These are phyloP conservation scores for Bubalus kerabau DNA, from an alignment of 2,113 vertebrate species.

Conservation along the genomic window DNA sequence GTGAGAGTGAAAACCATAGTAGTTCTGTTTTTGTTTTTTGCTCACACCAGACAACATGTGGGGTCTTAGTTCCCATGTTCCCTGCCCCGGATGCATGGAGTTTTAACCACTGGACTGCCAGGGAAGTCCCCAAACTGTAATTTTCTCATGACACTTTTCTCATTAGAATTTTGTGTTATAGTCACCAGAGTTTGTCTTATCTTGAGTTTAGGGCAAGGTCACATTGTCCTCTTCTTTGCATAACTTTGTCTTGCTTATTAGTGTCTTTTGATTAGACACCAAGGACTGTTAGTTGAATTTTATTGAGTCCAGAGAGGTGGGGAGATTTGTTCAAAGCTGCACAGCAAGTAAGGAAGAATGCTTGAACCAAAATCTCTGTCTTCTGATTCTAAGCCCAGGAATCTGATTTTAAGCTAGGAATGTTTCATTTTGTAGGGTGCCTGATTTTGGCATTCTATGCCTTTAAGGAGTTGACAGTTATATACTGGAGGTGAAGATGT, in stretches of 20 bases:
- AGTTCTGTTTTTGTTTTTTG: background rate
- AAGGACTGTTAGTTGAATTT: background rate
- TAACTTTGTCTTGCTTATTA: background rate
- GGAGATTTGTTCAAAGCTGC: background rate
- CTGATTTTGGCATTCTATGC: slow-evolving; percentile 10
- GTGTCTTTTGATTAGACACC: background rate
- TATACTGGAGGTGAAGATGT: background rate
- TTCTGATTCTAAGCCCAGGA: background rate
- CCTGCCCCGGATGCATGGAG: background rate
- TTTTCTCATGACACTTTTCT: background rate
- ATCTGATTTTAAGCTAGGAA: slow-evolving; percentile 3
- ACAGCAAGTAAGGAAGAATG: background rate
- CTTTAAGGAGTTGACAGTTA: background rate
- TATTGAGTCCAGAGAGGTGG: background rate
- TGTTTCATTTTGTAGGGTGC: slow-evolving; percentile 31
- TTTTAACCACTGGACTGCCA: background rate
- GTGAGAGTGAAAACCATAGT: background rate
- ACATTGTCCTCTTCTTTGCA: background rate
- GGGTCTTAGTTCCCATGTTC: background rate
- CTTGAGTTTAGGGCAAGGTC: background rate
- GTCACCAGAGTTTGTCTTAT: background rate
- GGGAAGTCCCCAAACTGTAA: background rate
- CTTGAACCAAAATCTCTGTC: background rate
- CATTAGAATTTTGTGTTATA: background rate
- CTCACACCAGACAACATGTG: background rate